Evolutionary conservation across 1,140 invertebrate genomes (phyloP), one percentile per base, ranked within the genome.

Genomic region (Drosophila novamexicana): DNA sequence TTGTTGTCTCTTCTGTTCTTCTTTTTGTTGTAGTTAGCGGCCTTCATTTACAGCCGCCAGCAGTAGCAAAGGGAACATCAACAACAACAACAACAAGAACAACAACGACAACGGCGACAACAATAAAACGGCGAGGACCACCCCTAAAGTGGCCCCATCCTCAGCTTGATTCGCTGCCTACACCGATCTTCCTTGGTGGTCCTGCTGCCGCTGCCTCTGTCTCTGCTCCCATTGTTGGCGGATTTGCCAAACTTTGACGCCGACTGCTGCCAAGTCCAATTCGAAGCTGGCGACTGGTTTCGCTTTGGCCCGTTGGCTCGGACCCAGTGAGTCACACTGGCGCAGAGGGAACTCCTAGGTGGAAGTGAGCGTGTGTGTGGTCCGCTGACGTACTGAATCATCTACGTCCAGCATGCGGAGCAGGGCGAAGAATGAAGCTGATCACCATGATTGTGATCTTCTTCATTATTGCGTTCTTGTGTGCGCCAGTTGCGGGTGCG

Each of bases 341-440:
- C 58, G 52, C 45, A 79, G 79, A 73, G 85, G 81, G 78, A 81
- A 82, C 77, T 88, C 79, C 82, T 91, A 80, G 83, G 39, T 90
- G 85, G 71, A 66, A 52, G 16, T 58, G 63, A 36, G 44, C 9
- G 9, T 59, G 56, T 62, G 75, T 90, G 86, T 90, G 86, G 86
- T 90, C 83, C 66, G 76, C 67, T 90, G 82, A 86, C 81, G 75
- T 77, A 86, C 83, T 86, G 82, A 86, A 82, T 86, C 82, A 86
- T 86, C 22, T 29, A 5, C 57, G 29, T 34, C 22, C 14, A 34
- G 8, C 14, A 34, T 42, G n/a, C 47, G 45, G 18, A 50, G 34
- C 47, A 63, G 44, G 59, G 37, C 16, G 49, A 42, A 29, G 18
- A 59, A 37, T 29, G 18, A 64, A 56, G 16, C 58, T 67, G 42